These are phyloP conservation scores for Caenorhabditis remanei DNA, from an alignment of 1,140 invertebrate genomes.

Conservation along the genomic window DNA sequence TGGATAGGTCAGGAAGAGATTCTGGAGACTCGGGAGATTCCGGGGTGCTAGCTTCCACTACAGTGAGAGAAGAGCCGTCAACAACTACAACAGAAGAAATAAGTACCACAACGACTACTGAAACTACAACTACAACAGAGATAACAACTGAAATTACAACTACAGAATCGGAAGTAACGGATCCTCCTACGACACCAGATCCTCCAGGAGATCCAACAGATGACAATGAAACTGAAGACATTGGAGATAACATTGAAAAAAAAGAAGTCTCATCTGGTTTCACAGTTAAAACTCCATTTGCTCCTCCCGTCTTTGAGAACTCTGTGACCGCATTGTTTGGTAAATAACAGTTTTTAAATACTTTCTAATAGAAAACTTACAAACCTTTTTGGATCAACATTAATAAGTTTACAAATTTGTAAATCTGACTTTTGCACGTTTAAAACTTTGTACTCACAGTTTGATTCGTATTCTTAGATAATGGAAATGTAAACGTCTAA, in stretches of 20 bases:
- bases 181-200: slow-evolving; percentile 12
- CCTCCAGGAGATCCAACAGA: background rate
- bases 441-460: too few relatives aligned
- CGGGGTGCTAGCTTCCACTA: background rate
- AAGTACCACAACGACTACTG: background rate
- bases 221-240: background rate
- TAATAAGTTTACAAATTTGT: too few relatives aligned
- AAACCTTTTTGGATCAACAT: background rate
- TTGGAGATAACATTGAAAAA: background rate
- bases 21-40: background rate
- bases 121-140: background rate
- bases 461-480: too few relatives aligned
- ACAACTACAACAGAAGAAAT: background rate
- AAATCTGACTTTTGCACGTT: too few relatives aligned
- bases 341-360: slow-evolving; percentile 29
- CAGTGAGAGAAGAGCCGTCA: background rate
- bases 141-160: background rate
- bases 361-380: background rate
- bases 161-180: too few relatives aligned
- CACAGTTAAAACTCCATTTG: background rate
- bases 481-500: too few relatives aligned
- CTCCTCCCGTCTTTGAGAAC: background rate
- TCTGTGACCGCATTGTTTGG: background rate
- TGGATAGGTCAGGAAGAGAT: slow-evolving; percentile 25
- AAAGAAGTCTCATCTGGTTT: background rate